Evolutionary conservation across 2,888 invertebrate species (phyloP).

Genomic region (Hanleya hanleyi): DNA sequence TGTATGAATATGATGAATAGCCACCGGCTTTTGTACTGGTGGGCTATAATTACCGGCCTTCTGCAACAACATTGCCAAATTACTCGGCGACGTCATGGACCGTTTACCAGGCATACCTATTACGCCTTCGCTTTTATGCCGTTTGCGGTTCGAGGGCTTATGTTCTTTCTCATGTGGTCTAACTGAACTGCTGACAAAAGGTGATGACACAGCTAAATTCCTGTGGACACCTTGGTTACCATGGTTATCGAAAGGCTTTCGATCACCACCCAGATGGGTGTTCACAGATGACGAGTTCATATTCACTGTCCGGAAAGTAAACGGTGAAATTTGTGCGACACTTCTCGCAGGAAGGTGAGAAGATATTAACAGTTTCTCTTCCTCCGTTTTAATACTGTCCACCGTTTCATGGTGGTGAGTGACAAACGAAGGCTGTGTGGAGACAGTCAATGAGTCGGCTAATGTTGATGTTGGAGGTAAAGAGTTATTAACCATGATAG

Average conservation of each 20-base stretch:
- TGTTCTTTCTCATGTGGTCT: background rate
- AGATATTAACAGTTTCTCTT: background rate
- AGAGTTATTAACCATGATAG: background rate
- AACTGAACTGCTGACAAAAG: background rate
- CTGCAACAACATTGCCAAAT: slow-evolving; percentile 7
- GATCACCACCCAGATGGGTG: background rate
- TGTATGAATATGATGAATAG: too few relatives aligned
- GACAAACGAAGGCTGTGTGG: background rate
- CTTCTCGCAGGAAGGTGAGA: background rate
- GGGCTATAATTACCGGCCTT: background rate
- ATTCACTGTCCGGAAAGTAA: background rate
- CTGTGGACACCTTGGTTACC: background rate
- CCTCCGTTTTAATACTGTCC: background rate
- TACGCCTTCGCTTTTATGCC: slow-evolving; percentile 34
- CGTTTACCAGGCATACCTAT: slow-evolving; percentile 5
- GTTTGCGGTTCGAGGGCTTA: slow-evolving; percentile 23
- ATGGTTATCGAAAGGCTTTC: background rate
- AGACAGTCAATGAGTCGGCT: background rate
- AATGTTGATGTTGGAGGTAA: background rate
- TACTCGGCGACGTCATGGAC: background rate
- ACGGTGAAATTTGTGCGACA: too few relatives aligned
- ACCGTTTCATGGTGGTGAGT: background rate
- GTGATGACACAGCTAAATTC: background rate
- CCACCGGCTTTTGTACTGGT: background rate
- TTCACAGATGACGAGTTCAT: background rate